phyloP scores from a whole-genome alignment of 1,140 invertebrate genomes.

The Halotydeus destructor region DNA sequence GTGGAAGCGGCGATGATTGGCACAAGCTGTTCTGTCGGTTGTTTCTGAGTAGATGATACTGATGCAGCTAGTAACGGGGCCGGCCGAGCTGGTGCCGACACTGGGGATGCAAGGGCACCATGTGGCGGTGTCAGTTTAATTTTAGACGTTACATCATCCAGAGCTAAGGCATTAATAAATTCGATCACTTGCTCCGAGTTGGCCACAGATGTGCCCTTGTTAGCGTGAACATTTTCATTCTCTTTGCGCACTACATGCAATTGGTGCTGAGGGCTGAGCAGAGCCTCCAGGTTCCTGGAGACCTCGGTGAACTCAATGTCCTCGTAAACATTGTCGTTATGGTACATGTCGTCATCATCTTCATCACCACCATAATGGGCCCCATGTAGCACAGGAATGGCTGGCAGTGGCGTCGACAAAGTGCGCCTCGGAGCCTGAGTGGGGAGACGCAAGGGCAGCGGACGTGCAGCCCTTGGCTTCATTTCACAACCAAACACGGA shows the following conservation, averaged over 20 bases:
- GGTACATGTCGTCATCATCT: too few relatives aligned
- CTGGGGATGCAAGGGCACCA: background rate
- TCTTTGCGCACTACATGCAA: too few relatives aligned
- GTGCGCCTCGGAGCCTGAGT: background rate
- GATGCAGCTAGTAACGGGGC: too few relatives aligned
- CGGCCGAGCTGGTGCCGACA: background rate
- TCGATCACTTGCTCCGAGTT: slow-evolving; percentile 3
- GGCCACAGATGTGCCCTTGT: slow-evolving; percentile 1
- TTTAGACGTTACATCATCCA: background rate
- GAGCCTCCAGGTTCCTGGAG: background rate
- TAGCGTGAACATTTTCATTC: too few relatives aligned
- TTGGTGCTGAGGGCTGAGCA: background rate
- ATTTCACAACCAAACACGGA: slow-evolving; percentile 7
- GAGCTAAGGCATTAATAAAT: slow-evolving; percentile 3
- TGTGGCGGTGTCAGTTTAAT: background rate
- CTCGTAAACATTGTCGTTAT: slow-evolving; percentile 2
- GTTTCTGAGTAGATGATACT: too few relatives aligned
- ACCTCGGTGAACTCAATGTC: background rate
- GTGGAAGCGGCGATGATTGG: too few relatives aligned
- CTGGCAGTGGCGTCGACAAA: slow-evolving; percentile 10
- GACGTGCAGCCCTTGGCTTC: background rate
- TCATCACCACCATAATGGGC: too few relatives aligned
- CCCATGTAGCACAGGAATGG: too few relatives aligned
- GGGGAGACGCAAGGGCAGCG: background rate
- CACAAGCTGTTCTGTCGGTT: too few relatives aligned